phyloP scores from a whole-genome alignment of 1,140 invertebrate genomes.

The Hylaeus volcanicus region DNA sequence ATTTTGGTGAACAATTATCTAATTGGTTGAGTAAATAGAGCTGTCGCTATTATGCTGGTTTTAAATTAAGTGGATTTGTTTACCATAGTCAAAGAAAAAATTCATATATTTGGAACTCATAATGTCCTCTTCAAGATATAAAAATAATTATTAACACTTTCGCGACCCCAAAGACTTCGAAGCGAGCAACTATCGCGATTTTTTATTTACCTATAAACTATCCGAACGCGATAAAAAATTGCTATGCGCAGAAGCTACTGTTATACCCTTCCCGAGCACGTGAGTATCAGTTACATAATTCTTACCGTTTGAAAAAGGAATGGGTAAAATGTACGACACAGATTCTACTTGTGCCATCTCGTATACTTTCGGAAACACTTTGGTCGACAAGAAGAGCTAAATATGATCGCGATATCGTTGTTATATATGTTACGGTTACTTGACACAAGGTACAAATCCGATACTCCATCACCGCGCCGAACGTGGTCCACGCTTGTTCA shows the following conservation, averaged over 20 bases:
- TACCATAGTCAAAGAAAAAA: too few relatives aligned
- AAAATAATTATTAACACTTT: too few relatives aligned
- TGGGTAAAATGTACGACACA: background rate
- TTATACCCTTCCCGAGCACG: background rate
- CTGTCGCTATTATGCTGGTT: too few relatives aligned
- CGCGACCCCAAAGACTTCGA: background rate
- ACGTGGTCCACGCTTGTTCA: conserved; percentile 55
- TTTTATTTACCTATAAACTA: background rate
- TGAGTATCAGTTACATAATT: background rate
- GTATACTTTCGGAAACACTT: conserved; percentile 11
- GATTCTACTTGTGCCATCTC: background rate
- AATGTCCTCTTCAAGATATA: too few relatives aligned
- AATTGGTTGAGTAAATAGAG: too few relatives aligned
- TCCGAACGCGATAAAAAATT: background rate
- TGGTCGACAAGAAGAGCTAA: conserved; percentile 20
- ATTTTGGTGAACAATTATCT: too few relatives aligned
- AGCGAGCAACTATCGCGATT: background rate
- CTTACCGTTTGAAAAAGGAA: too few relatives aligned
- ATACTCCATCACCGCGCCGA: conserved; percentile 57
- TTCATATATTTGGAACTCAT: too few relatives aligned
- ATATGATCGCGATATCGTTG: conserved; percentile 37
- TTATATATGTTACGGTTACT: conserved; percentile 59
- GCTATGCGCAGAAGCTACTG: background rate
- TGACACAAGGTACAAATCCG: conserved; percentile 63
- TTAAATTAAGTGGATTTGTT: too few relatives aligned